Base-by-base conservation (phyloP, 2,797 vertebrate genomes). In the Alauda arvensis region DNA sequence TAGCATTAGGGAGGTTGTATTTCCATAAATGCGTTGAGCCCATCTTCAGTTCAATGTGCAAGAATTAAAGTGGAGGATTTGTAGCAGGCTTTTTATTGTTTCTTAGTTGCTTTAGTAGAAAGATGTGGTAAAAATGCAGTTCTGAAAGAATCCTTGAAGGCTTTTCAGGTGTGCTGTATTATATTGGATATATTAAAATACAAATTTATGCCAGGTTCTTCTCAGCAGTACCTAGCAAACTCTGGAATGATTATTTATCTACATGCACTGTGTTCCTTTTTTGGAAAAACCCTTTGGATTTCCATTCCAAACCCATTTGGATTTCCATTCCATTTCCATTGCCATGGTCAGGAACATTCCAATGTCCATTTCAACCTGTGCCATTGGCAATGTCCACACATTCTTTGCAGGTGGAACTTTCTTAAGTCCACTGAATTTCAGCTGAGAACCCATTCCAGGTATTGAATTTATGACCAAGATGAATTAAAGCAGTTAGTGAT, bases 321-420 rank as follows among this genome's bases (percentile, higher is more conserved):
- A n/a, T n/a, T n/a, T n/a, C n/a, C n/a, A n/a, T n/a, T n/a, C n/a
- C n/a, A 21, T 52, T 33, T 37, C 25, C 10, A 9, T 24, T 51
- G 37, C 2, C 6, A 0, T 19, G 10, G 16, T 8, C 28, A 63
- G 52, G 28, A 10, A 31, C 20, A 14, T 33, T 78, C 33, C 68
- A 37, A 2, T 23, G 31, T 26, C 60, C n/a, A 1, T 57, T 65
- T 43, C n/a, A 18, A 1, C 11, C 1, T 1, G 14, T 59, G 33
- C 2, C 59, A 18, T 14, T 77, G 83, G 31, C 67, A 31, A 3
- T 24, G 20, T 6, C 26, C 42, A 48, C 25, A 4, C 18, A 5
- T 20, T 25, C 17, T 71, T 51, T 71, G 5, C 8, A 26, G 4
- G 8, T 57, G 23, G 10, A 87, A 33, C 9, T 70, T 4, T 12